phyloP scores from a whole-genome alignment of 2,113 vertebrate species.

The Chunga burmeisteri region DNA sequence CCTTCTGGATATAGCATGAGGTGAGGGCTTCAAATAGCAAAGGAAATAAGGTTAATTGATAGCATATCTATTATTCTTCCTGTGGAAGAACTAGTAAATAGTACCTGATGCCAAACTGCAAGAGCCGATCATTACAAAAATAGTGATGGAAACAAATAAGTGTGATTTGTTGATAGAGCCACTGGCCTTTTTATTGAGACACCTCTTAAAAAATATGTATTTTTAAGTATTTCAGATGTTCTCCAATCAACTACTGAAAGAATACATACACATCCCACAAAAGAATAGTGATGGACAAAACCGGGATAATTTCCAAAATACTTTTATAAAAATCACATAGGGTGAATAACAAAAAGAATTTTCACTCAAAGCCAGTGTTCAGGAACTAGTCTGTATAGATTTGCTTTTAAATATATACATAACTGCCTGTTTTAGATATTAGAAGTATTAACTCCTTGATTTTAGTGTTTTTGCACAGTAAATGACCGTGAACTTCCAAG shows the following conservation, averaged over 20 bases:
- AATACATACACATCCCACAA: not conserved
- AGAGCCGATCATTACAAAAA: not conserved
- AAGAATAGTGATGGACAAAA: not conserved
- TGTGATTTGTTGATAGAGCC: not conserved
- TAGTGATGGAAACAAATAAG: not conserved
- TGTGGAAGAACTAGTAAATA: not conserved
- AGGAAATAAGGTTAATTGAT: not conserved
- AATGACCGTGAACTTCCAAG: not conserved
- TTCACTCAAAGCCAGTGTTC: not conserved
- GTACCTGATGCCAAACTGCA: not conserved
- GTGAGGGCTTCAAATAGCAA: not conserved
- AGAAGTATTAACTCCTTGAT: not conserved
- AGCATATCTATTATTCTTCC: not conserved
- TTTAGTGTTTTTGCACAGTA: not conserved
- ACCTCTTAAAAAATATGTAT: rapidly evolving
- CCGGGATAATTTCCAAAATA: not conserved
- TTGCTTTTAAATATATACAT: not conserved
- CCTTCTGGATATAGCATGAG: not conserved
- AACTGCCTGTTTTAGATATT: not conserved
- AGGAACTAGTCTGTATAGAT: not conserved
- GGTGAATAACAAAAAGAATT: not conserved
- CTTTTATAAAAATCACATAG: not conserved
- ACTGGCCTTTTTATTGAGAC: not conserved
- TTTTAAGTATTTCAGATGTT: not conserved
- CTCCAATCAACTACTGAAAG: not conserved